Evolutionary conservation across 1,140 invertebrate genomes (phyloP), one percentile per base, ranked within the genome.

Genomic region (Pogonognathellus flavescens): DNA sequence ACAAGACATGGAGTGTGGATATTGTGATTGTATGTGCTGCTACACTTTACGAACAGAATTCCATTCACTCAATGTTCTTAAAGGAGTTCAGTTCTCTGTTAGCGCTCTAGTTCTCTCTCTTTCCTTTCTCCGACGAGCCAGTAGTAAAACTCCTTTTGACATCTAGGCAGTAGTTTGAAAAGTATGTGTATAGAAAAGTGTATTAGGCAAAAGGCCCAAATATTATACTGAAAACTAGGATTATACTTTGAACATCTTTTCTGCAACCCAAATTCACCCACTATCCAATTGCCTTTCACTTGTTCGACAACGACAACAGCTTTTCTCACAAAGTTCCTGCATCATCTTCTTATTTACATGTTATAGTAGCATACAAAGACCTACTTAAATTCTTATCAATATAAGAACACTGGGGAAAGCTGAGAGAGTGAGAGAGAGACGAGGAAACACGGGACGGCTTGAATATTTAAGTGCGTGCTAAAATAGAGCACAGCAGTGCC

Each of bases 261-360:
- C 70, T 76, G 14, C 7, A 49, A 76, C 7, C 14, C 5, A 76
- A 76, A 76, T 76, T 76, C 22, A 10, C 5, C 70, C 10, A 76
- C 31, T 76, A 41, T 76, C 70, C 70, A 76, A 76, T 76, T 76
- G 70, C 70, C 49, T 76, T 76, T 76, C 70, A 76, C 41, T 76
- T 76, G 31, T 50, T 76, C 70, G 62, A 66, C 62, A 41, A 14
- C 53, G n/a, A 57, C 53, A 76, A 76, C 70, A 49, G 70, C 41
- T 31, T 20, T 76, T 76, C 70, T 76, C 16, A 16, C 7, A 76
- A 76, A 76, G 70, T 76, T 76, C 70, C 70, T 31, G 70, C 70
- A 50, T 76, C 70, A 76, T 76, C 70, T 76, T 76, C 70, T 76
- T 50, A 76, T 18, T 41, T 18, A 41, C 25, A 25, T 49, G 70